Percentiles rank a stretch among this genome's conserved stretches.
These are phyloP conservation scores for Ardeotis arabs DNA, from an alignment of 2,113 vertebrate genomes.

Conservation along the genomic window DNA sequence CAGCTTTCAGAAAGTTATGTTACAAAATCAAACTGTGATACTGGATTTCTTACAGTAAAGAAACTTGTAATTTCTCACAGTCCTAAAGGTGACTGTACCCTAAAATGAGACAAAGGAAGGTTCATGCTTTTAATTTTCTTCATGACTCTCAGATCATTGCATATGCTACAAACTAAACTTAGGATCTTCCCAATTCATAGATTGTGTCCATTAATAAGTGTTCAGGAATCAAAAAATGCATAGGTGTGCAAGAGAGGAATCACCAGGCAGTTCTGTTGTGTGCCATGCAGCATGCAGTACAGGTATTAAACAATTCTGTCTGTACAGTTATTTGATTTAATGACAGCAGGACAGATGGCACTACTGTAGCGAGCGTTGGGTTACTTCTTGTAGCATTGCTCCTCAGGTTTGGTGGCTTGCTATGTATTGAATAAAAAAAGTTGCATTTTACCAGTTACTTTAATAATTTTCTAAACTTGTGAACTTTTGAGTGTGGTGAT, in stretches of 20 bases:
- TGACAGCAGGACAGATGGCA: background rate
- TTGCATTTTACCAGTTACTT: background rate
- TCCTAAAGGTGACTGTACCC: background rate
- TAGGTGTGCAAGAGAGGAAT: background rate
- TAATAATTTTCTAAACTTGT: background rate
- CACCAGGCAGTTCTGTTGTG: background rate
- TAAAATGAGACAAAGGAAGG: background rate
- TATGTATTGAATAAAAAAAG: background rate
- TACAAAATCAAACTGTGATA: background rate
- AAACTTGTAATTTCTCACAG: background rate
- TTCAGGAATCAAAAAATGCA: background rate
- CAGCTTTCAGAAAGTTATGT: background rate
- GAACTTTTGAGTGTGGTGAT: background rate
- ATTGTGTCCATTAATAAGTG: background rate
- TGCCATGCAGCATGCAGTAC: background rate
- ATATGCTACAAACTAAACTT: background rate
- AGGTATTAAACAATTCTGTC: background rate
- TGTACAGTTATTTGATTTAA: background rate
- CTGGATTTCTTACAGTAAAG: background rate
- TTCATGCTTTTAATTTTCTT: background rate
- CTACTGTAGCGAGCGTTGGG: rapidly evolving
- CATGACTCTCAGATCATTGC: background rate
- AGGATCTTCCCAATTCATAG: background rate
- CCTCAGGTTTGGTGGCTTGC: background rate
- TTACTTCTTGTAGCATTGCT: background rate